These are phyloP conservation scores for Centrocercus urophasianus DNA, from an alignment of 2,113 vertebrate species.

Conservation along the genomic window DNA sequence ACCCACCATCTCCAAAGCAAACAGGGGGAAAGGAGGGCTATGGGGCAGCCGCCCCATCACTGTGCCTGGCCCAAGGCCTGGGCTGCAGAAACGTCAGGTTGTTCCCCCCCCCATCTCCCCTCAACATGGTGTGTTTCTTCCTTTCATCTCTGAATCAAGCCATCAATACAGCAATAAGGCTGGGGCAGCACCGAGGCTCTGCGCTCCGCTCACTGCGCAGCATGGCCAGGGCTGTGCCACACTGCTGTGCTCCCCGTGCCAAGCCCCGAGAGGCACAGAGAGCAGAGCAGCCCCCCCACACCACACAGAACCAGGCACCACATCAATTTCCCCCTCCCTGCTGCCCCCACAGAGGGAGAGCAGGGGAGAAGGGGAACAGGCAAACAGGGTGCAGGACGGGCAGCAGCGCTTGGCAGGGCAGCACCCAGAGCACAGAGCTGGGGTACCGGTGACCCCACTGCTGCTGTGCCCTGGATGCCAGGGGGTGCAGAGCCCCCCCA, in stretches of 20 bases:
- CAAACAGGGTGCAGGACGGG: too few relatives aligned
- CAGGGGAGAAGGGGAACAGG: background rate
- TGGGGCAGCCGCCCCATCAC: background rate
- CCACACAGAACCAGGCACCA: background rate
- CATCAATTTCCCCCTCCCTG: rapidly evolving
- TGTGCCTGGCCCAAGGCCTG: background rate
- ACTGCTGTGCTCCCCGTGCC: background rate
- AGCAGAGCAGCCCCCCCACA: background rate
- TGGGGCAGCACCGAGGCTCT: background rate
- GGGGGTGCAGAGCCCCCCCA: too few relatives aligned
- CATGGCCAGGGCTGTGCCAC: background rate
- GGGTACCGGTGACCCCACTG: background rate
- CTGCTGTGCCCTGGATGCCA: background rate
- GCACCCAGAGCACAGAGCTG: background rate
- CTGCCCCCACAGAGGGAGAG: rapidly evolving
- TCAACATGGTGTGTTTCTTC: rapidly evolving
- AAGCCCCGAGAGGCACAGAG: too few relatives aligned
- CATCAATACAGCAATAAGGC: slow-evolving; percentile 58
- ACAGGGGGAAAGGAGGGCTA: background rate
- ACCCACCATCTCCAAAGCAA: background rate
- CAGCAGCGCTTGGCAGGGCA: too few relatives aligned
- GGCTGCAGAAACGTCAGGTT: background rate
- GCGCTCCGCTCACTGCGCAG: background rate
- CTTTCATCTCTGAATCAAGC: background rate
- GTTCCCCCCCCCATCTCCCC: background rate